Evolutionary conservation across 2,113 vertebrate species (phyloP), one percentile per base, ranked within the genome.

Genomic region (Astatoreochromis straeleni): DNA sequence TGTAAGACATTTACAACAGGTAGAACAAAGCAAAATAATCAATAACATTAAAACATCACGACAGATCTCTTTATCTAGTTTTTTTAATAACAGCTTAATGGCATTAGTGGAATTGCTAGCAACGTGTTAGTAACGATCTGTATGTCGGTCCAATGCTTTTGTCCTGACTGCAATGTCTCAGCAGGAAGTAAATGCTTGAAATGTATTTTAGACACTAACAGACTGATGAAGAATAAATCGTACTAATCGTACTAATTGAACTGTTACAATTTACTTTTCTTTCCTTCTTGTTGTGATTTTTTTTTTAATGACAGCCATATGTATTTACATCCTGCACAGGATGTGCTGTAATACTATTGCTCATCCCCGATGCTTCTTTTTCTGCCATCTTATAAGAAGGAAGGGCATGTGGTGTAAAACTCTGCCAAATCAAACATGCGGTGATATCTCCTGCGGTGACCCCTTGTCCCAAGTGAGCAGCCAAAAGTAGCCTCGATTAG

Each of bases 401-500:
- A 65, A 65, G 60, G 33, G 10, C 10, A 65, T 65, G 60, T 65
- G 60, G 60, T 38, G 33, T 21, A 65, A 38, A 65, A 65, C 60
- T 12, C 17, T 65, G 19, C 10, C 60, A 65, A 65, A 65, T 38
- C 31, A 65, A 65, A 65, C 60, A 65, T 21, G 33, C 33, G 8
- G 17, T 5, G 60, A 65, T 65, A 65, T 13, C 60, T 38, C 31
- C 60, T 2, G 17, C 0, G 0, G 60, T 2, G 17, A 65, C 60
- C 60, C 3, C 6, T 65, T 12, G 33, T 65, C 19, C 33, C 2
- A 13, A 38, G 33, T 65, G 60, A 65, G 60, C 60, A 8, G 33
- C 63, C 35, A 70, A 70, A 70, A 24, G 60, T 65, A 65, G 60
- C 60, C 7, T 65, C 1, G 1, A 21, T 65, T 65, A 65, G 4